Evolutionary conservation across 2,113 vertebrate species (phyloP).

Genomic region (Prochilodus magdalenae): DNA sequence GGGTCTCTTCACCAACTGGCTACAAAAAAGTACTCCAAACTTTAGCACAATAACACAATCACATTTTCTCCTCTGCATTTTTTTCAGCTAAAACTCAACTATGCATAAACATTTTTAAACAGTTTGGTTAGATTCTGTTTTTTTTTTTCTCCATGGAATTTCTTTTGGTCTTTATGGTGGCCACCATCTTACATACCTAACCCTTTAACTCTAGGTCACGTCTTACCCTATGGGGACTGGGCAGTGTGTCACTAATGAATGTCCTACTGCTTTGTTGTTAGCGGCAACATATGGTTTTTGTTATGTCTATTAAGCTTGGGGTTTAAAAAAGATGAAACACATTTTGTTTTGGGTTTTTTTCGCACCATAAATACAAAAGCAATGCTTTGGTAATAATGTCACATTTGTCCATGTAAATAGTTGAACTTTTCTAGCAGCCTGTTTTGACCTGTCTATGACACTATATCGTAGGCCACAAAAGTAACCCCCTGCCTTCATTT

Average conservation of each 20-base stretch:
- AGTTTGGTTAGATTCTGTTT: no score
- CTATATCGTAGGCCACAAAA: background rate
- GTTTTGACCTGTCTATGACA: slow-evolving; percentile 46
- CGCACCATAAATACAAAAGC: background rate
- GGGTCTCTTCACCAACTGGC: no score
- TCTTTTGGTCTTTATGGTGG: background rate
- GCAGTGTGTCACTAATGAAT: background rate
- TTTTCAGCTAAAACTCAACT: no score
- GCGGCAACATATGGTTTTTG: background rate
- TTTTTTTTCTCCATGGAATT: background rate
- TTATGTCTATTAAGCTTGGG: background rate
- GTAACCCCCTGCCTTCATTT: slow-evolving; percentile 16
- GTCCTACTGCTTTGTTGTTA: background rate
- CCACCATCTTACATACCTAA: background rate
- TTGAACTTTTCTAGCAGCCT: background rate
- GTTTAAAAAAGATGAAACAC: background rate
- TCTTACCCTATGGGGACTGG: background rate
- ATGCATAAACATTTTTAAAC: background rate
- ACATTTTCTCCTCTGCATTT: no score
- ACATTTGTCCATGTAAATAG: background rate
- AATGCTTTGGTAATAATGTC: background rate
- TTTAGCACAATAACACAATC: no score
- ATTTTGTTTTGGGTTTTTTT: background rate
- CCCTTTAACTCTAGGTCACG: background rate
- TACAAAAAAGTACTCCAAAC: no score